Percentiles rank a stretch among this genome's conserved stretches.
phyloP scores from a whole-genome alignment of 2,113 vertebrate species.

The Pristiophorus japonicus region DNA sequence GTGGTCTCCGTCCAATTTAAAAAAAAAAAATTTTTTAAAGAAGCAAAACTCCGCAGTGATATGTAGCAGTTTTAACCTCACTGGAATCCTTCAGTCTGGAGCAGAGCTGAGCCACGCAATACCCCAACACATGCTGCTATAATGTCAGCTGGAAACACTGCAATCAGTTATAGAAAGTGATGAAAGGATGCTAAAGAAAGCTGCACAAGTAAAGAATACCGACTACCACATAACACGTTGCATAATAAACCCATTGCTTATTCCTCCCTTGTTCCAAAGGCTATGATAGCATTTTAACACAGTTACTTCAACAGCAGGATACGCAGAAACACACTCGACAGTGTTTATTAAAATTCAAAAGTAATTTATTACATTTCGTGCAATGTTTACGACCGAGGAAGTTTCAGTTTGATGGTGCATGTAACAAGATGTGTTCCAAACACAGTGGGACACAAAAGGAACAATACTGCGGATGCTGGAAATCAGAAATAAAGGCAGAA shows the following conservation, averaged over 20 bases:
- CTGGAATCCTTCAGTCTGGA: background rate
- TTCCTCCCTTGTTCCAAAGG: background rate
- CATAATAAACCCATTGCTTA: background rate
- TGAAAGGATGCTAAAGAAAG: background rate
- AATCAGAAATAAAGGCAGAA: too few relatives aligned
- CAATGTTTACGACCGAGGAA: background rate
- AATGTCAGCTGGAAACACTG: background rate
- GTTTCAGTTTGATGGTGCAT: background rate
- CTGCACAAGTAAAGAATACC: background rate
- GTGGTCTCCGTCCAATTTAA: background rate
- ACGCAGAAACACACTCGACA: background rate
- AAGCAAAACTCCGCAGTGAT: background rate
- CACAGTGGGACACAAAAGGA: too few relatives aligned
- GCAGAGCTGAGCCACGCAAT: background rate
- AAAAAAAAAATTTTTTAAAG: background rate
- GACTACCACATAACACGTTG: background rate
- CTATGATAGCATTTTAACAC: background rate
- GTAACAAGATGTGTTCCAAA: background rate
- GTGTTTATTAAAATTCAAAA: background rate
- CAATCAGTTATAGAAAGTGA: background rate
- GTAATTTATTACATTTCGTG: background rate
- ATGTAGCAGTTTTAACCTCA: background rate
- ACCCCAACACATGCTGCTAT: too few relatives aligned
- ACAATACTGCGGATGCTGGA: too few relatives aligned
- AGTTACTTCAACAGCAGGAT: background rate